Evolutionary conservation across 2,888 invertebrate genomes (phyloP), one percentile per base, ranked within the genome.

Genomic region (Palloptera scutellata): DNA sequence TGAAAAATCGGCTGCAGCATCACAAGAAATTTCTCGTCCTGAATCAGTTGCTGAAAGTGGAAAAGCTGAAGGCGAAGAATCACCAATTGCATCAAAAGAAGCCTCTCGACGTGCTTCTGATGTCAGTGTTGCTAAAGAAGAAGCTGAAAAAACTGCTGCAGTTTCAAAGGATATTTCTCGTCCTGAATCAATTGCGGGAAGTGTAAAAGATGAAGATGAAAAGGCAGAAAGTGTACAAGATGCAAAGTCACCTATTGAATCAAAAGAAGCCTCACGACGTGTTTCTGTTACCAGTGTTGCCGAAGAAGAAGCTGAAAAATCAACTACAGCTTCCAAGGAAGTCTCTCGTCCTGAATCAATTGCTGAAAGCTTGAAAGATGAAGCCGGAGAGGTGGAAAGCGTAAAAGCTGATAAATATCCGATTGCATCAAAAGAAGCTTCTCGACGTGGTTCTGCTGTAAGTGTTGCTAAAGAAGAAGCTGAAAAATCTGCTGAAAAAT

Each of bases 41-140:
- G 51, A 12, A 12, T 45, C 70, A 0, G 15, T 65, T 9, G 70
- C 53, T 59, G 70, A 57, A 13, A 66, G 68, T 20, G 30, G 53
- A 3, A 60, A 48, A 20, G 17, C 40, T n/a, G 58, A 61, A 30
- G 30, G 30, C 6, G 30, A 59, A 51, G 4, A 40, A 48, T 64
- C 68, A 17, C 70, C 70, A 42, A 59, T 57, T 19, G 43, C 20
- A 11, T 55, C 66, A 0, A 43, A 66, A 42, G 19, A 51, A 43
- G 67, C 61, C 10, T 67, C 68, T n/a, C 82, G 84, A 45, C 83
- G 83, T 1, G 75, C 77, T 13, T 81, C 84, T 0, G 71, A 62
- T 5, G 66, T 62, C 15, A 74, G 70, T 40, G 70, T 72, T n/a
- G 65, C 63, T 45, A 68, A 68, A 15, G 73, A 70, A 6, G 8